These are phyloP conservation scores for Cyrtodaria siliqua DNA, from an alignment of 2,888 invertebrate genomes.

Conservation along the genomic window DNA sequence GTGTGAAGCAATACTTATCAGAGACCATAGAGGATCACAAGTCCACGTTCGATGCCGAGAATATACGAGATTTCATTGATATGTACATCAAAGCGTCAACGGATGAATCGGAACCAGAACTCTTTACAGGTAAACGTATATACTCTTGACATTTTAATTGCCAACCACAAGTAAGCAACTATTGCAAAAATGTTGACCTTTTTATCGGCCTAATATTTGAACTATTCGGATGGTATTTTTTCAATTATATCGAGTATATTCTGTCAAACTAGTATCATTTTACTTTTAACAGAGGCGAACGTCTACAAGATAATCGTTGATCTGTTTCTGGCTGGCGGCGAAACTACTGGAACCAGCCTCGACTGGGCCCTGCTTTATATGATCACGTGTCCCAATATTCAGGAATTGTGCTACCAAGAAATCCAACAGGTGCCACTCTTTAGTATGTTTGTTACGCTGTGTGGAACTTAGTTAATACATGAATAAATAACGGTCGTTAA, in stretches of 20 bases:
- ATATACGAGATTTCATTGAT: slow-evolving; percentile 78
- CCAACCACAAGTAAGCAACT: no score
- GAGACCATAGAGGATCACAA: slow-evolving; percentile 72
- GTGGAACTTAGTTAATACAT: no score
- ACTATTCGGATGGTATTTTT: no score
- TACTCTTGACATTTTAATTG: no score
- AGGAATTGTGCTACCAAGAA: slow-evolving; percentile 69
- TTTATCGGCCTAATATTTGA: no score
- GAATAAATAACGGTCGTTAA: no score
- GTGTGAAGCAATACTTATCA: slow-evolving; percentile 64
- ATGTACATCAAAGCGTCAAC: slow-evolving; percentile 68
- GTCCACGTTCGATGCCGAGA: slow-evolving; percentile 69
- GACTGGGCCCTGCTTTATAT: slow-evolving; percentile 78
- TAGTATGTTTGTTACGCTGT: no score
- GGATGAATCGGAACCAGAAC: slow-evolving; percentile 64
- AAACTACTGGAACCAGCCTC: slow-evolving; percentile 77
- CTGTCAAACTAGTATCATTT: no score
- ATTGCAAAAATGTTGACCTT: no score
- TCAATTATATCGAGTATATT: no score
- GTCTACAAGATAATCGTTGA: slow-evolving; percentile 76
- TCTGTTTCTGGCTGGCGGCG: slow-evolving; percentile 77
- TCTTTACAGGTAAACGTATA: slow-evolving; percentile 72
- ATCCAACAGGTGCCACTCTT: slow-evolving; percentile 62
- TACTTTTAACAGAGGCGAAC: slow-evolving; percentile 64
- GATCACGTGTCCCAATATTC: slow-evolving; percentile 74